Percentiles rank a stretch among this genome's conserved stretches.
These are phyloP conservation scores for Clupea harengus DNA, from an alignment of 2,113 vertebrate genomes.

Conservation along the genomic window DNA sequence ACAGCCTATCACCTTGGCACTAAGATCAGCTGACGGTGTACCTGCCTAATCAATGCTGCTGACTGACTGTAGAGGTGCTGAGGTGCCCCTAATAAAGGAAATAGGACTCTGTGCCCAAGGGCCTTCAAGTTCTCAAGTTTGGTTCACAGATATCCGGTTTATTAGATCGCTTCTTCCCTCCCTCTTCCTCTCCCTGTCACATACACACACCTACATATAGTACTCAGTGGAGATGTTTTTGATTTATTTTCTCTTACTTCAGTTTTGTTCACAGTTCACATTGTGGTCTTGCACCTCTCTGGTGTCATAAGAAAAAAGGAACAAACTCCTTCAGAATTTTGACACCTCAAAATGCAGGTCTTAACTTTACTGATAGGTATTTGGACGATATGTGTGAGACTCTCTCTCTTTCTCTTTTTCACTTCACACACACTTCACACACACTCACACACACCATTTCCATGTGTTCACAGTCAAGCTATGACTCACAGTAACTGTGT, in stretches of 20 bases:
- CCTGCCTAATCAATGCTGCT: slow-evolving; percentile 6
- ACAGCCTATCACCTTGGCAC: not conserved
- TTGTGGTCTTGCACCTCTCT: too few relatives aligned
- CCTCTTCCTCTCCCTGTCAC: not conserved
- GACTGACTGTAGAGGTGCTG: not conserved
- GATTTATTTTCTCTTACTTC: not conserved
- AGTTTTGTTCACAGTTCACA: too few relatives aligned
- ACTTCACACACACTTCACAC: not conserved
- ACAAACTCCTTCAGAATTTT: too few relatives aligned
- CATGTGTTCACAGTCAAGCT: not conserved
- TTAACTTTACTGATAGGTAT: too few relatives aligned
- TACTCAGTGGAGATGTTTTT: too few relatives aligned
- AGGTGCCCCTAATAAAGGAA: not conserved
- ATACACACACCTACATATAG: not conserved
- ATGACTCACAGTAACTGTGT: not conserved
- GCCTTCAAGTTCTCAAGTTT: not conserved
- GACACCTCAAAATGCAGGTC: too few relatives aligned
- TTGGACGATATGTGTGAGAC: too few relatives aligned
- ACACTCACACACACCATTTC: not conserved
- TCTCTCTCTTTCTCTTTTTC: too few relatives aligned
- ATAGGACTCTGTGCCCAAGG: not conserved
- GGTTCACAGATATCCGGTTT: not conserved
- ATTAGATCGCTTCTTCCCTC: not conserved
- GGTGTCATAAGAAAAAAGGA: too few relatives aligned
- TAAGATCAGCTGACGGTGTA: not conserved